These are phyloP conservation scores for Sesia apiformis DNA, from an alignment of 2,888 invertebrate species.

Conservation along the genomic window DNA sequence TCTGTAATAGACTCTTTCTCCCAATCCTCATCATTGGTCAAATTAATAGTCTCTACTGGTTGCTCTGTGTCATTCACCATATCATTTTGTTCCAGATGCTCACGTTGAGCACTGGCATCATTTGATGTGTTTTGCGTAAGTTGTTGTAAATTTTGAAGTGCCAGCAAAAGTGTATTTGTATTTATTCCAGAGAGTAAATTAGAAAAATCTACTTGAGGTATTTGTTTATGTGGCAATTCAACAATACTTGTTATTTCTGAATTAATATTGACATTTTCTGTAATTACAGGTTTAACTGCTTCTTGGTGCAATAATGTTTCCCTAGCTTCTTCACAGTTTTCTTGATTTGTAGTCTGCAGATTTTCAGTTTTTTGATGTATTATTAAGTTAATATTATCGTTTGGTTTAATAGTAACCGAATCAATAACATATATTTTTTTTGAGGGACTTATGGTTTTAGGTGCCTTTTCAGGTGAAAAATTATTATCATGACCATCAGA, in stretches of 20 bases:
- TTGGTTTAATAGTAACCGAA: conserved; percentile 41
- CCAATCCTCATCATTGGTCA: conserved; percentile 64
- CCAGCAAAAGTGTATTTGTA: conserved; percentile 51
- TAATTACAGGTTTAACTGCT: neutral
- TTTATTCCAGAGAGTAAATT: conserved; percentile 54
- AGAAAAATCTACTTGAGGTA: conserved; percentile 31
- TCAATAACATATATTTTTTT: conserved; percentile 52
- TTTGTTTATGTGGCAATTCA: neutral
- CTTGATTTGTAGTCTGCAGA: neutral
- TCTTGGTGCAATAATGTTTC: neutral
- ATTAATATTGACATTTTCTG: neutral
- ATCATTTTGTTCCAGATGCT: conserved; percentile 1
- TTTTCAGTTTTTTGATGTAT: neutral
- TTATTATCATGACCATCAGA: conserved; percentile 4
- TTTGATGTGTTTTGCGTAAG: conserved; percentile 28
- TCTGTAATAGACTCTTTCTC: conserved; percentile 55
- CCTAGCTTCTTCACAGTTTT: neutral
- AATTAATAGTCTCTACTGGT: conserved; percentile 49
- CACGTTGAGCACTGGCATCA: conserved; percentile 10
- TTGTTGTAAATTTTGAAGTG: conserved; percentile 61
- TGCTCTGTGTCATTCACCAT: conserved; percentile 10
- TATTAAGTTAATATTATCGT: neutral
- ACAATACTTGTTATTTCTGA: neutral
- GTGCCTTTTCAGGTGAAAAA: conserved; percentile 10
- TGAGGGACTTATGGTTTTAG: conserved; percentile 30